These are phyloP conservation scores for Euura saliciscinereae DNA, from an alignment of 1,140 invertebrate genomes.

Conservation along the genomic window DNA sequence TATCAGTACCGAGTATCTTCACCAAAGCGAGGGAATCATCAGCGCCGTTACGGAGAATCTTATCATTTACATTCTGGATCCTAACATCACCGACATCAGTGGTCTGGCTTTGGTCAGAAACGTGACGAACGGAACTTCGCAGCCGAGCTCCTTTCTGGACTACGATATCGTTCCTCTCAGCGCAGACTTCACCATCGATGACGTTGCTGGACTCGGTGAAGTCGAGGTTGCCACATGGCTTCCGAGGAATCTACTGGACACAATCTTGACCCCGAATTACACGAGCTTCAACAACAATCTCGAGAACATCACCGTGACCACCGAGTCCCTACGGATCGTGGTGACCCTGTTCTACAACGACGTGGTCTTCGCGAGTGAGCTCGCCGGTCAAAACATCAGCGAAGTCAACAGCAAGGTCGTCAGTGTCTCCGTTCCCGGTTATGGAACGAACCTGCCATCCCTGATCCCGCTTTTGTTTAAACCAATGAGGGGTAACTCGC, in stretches of 20 bases:
- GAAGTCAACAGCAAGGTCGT: conserved; percentile 56
- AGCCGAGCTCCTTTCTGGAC: conserved; percentile 49
- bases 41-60: conserved; percentile 53
- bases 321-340: conserved; percentile 44
- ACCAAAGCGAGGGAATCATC: conserved; percentile 33
- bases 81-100: conserved; percentile 59
- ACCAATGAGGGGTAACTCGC: conserved; percentile 31
- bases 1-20: conserved; percentile 16
- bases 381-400: conserved; percentile 32
- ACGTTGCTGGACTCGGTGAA: conserved; percentile 54
- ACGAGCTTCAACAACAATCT: conserved; percentile 31
- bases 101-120: conserved; percentile 60
- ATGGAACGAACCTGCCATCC: conserved; percentile 55
- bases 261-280: conserved; percentile 24
- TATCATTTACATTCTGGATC: conserved; percentile 61
- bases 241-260: conserved; percentile 52
- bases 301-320: conserved; percentile 11
- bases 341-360: conserved; percentile 64
- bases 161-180: conserved; percentile 55
- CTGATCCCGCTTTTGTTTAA: conserved; percentile 59
- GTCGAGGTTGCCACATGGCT: conserved; percentile 63
- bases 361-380: conserved; percentile 59
- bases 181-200: conserved; percentile 53
- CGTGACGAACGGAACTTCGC: conserved; percentile 21
- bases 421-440: conserved; percentile 63